Conservation (phyloP, 2,888 invertebrate species). For the Dicyrtoma fusca region DNA sequence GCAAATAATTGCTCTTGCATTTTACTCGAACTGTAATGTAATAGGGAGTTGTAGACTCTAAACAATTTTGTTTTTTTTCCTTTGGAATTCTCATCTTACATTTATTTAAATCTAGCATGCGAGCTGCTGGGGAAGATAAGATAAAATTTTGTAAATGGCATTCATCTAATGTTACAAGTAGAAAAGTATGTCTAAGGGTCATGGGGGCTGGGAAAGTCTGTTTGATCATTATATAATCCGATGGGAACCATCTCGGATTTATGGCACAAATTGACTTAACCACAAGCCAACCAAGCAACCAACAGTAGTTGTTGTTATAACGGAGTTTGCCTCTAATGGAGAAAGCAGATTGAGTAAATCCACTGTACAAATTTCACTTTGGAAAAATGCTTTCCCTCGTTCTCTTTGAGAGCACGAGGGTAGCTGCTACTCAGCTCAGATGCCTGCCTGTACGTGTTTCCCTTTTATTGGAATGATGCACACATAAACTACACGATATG, state of each 20-base stretch:
- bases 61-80: too few species aligned
- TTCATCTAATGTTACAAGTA: too few species aligned
- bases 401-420: background rate
- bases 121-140: too few species aligned
- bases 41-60: too few species aligned
- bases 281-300: background rate
- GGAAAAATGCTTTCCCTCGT: background rate
- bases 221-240: slow-evolving; percentile 35
- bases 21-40: too few species aligned
- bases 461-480: background rate
- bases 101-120: too few species aligned
- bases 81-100: too few species aligned
- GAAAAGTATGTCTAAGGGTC: too few species aligned
- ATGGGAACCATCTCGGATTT: slow-evolving; percentile 32
- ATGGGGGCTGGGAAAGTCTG: slow-evolving; percentile 9
- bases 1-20: too few species aligned
- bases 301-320: too few species aligned
- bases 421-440: background rate
- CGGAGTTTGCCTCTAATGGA: too few species aligned
- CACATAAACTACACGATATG: slow-evolving; percentile 14
- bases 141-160: too few species aligned
- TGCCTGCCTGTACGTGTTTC: background rate
- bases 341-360: background rate
- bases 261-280: slow-evolving; percentile 24
- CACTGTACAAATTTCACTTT: background rate